phyloP scores from a whole-genome alignment of 2,797 vertebrate species.

The Gallinago nigripennis region DNA sequence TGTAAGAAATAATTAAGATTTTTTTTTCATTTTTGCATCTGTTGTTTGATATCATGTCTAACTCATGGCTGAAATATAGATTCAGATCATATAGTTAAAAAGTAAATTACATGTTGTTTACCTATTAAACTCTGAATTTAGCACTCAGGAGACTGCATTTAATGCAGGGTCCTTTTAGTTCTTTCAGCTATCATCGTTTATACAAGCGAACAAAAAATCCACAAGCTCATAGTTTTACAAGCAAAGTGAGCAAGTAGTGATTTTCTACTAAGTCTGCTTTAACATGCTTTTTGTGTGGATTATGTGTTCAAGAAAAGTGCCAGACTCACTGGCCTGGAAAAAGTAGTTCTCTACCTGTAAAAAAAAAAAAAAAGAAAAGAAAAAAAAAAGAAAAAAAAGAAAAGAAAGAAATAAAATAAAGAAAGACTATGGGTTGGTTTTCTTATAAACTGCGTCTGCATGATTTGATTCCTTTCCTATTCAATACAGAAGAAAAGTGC shows the following conservation, averaged over 20 bases:
- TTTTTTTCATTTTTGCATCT: neutral
- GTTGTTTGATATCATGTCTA: neutral
- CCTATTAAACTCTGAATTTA: neutral
- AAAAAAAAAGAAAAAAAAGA: neutral
- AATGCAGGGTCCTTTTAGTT: neutral
- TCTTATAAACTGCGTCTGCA: neutral
- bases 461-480: conserved; percentile 15
- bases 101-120: neutral
- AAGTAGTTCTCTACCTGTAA: neutral
- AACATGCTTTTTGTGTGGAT: neutral
- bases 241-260: neutral
- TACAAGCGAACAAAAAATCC: neutral
- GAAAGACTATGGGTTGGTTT: neutral
- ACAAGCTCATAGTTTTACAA: neutral
- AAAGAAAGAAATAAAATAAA: neutral
- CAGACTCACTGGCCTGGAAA: neutral
- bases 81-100: neutral
- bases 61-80: neutral
- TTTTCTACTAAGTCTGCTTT: neutral
- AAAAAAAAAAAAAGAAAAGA: neutral
- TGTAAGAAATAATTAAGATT: neutral
- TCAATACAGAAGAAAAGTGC: neutral
- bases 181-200: neutral
- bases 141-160: neutral
- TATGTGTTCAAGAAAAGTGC: neutral